These are phyloP conservation scores for Aphidius ervi DNA, from an alignment of 1,140 invertebrate genomes.

Conservation along the genomic window DNA sequence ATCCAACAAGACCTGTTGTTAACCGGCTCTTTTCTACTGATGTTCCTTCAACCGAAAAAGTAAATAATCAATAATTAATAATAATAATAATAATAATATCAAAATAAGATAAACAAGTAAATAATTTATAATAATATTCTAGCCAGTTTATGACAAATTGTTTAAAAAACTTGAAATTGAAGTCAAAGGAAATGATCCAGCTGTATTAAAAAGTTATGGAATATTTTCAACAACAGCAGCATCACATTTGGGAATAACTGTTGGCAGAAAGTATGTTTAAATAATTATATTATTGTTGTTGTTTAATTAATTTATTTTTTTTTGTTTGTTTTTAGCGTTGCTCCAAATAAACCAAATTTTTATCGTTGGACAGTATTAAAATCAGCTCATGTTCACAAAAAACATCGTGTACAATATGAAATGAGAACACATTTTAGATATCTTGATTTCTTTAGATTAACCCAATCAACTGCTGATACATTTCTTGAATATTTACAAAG, in stretches of 20 bases:
- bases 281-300: slow-evolving; percentile 7
- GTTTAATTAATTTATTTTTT: background rate
- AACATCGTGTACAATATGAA: slow-evolving; percentile 95
- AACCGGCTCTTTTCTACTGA: too few species aligned
- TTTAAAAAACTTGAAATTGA: slow-evolving; percentile 84
- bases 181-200: slow-evolving; percentile 79
- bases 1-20: too few species aligned
- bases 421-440: slow-evolving; percentile 87
- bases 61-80: too few species aligned
- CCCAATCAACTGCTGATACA: slow-evolving; percentile 92
- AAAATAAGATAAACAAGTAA: too few species aligned
- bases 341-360: slow-evolving; percentile 67
- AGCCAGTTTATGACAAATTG: slow-evolving; percentile 65
- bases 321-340: slow-evolving; percentile 59
- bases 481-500: slow-evolving; percentile 95
- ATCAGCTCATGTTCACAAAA: slow-evolving; percentile 88
- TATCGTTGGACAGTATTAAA: slow-evolving; percentile 78
- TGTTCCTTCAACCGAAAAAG: too few species aligned
- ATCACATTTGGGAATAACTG: slow-evolving; percentile 70
- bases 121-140: background rate
- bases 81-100: too few species aligned
- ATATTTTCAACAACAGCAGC: slow-evolving; percentile 79
- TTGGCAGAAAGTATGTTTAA: slow-evolving; percentile 65
- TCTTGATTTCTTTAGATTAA: slow-evolving; percentile 78
- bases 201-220: slow-evolving; percentile 83